Percentiles rank a stretch among this genome's conserved stretches.
Evolutionary conservation across 2,797 vertebrate species (phyloP).

Genomic region (Darevskia mixta): DNA sequence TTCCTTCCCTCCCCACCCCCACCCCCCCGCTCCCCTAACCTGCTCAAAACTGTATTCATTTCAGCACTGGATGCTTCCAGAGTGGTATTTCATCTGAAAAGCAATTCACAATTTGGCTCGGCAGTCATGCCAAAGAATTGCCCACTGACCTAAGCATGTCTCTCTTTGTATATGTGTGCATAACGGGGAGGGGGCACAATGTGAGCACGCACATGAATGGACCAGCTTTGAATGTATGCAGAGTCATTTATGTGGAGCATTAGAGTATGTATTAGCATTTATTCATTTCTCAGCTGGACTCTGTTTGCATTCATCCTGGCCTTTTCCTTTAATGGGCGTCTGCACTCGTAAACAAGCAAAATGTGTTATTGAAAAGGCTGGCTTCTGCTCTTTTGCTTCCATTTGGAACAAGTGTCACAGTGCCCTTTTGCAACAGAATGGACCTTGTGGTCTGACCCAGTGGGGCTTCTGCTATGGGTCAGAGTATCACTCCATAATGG

Average conservation of each 20-base stretch:
- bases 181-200: not conserved
- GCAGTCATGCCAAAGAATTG: not conserved
- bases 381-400: not conserved
- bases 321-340: not conserved
- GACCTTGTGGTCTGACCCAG: not conserved
- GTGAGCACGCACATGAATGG: not conserved
- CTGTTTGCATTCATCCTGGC: not conserved
- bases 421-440: not conserved
- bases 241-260: not conserved
- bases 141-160: not conserved
- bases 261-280: not conserved
- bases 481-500: not conserved
- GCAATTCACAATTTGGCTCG: not conserved
- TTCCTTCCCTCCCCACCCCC: not conserved
- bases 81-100: not conserved
- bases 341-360: not conserved
- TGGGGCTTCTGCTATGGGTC: not conserved
- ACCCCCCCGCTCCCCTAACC: not conserved
- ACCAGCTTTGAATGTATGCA: not conserved
- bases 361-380: not conserved
- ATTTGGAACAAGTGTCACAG: not conserved
- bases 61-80: not conserved
- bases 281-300: not conserved
- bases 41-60: not conserved
- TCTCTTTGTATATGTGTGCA: no score